These are phyloP conservation scores for Volucella inflata DNA, from an alignment of 2,888 invertebrate genomes.

Conservation along the genomic window DNA sequence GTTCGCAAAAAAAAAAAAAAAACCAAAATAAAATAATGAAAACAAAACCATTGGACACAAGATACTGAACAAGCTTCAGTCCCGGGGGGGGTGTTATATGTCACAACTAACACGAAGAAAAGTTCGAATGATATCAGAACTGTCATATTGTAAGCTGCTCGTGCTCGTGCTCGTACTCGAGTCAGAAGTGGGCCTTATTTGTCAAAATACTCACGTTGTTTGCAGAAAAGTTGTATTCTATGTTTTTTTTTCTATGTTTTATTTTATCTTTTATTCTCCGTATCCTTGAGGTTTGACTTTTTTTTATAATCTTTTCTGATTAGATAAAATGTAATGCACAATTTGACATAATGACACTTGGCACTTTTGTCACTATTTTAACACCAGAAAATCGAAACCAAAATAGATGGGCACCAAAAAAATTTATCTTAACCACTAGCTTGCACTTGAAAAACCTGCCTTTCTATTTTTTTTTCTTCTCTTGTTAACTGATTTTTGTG, in stretches of 20 bases:
- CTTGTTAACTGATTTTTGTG: conserved; percentile 1
- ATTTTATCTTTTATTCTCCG: background rate
- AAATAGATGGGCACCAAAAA: background rate
- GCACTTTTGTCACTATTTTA: background rate
- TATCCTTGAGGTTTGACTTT: conserved; percentile 4
- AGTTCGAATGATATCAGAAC: conserved; percentile 29
- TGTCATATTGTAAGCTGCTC: conserved; percentile 12
- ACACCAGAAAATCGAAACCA: background rate
- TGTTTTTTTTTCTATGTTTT: background rate
- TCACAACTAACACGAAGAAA: conserved; percentile 3
- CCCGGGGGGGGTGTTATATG: conserved; percentile 30
- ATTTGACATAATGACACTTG: background rate
- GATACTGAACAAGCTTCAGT: background rate
- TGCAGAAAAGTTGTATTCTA: too few relatives aligned
- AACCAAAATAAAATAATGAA: background rate
- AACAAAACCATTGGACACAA: conserved; percentile 11
- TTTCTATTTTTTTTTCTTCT: conserved; percentile 22
- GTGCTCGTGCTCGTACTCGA: background rate
- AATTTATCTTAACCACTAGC: conserved; percentile 8
- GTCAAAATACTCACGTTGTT: conserved; percentile 36
- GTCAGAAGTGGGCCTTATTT: background rate
- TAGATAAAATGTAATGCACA: background rate
- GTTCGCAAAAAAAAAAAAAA: conserved; percentile 13
- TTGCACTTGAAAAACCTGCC: conserved; percentile 62
- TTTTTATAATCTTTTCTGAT: background rate